Evolutionary conservation across 2,888 invertebrate species (phyloP).

Genomic region (Tachystola acroxantha): DNA sequence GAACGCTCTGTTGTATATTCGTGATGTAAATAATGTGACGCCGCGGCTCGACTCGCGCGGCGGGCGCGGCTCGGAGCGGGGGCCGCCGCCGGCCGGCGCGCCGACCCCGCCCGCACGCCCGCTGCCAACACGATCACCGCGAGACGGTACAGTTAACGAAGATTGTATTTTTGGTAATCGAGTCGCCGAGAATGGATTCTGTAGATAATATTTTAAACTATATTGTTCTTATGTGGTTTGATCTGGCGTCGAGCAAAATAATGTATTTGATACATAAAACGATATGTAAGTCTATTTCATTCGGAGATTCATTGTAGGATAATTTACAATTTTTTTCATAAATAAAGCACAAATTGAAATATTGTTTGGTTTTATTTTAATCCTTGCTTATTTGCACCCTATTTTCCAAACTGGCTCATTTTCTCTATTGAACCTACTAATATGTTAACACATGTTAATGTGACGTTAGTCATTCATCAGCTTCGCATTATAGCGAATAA

Average conservation of each 20-base stretch:
- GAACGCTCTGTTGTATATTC: constrained; percentile 40
- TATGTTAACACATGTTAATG: too few relatives aligned
- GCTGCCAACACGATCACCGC: constrained; percentile 12
- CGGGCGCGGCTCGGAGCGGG: constrained; percentile 7
- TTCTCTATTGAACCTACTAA: too few relatives aligned
- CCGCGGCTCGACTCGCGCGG: constrained; percentile 5
- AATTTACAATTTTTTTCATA: constrained; percentile 84
- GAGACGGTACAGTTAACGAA: constrained; percentile 41
- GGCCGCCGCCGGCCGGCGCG: constrained; percentile 10
- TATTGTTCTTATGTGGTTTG: constrained; percentile 77
- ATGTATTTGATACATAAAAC: constrained; percentile 78
- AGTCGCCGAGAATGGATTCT: constrained; percentile 75
- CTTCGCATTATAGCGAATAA: too few relatives aligned
- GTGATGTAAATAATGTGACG: constrained; percentile 48
- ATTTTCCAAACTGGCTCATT: too few relatives aligned
- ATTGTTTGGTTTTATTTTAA: constrained; percentile 59
- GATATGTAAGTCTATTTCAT: constrained; percentile 79
- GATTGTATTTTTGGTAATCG: constrained; percentile 75
- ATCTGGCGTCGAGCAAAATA: constrained; percentile 75
- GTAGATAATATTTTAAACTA: constrained; percentile 78
- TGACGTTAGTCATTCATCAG: too few relatives aligned
- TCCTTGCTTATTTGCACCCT: too few relatives aligned
- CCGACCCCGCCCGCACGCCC: constrained; percentile 14
- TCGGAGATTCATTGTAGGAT: constrained; percentile 81
- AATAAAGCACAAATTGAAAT: constrained; percentile 81